A percentile compares a stretch with the other conserved stretches of the same genome.
Evolutionary conservation across 2,888 invertebrate species (phyloP).

Genomic region (Lamellibrachia satsuma): DNA sequence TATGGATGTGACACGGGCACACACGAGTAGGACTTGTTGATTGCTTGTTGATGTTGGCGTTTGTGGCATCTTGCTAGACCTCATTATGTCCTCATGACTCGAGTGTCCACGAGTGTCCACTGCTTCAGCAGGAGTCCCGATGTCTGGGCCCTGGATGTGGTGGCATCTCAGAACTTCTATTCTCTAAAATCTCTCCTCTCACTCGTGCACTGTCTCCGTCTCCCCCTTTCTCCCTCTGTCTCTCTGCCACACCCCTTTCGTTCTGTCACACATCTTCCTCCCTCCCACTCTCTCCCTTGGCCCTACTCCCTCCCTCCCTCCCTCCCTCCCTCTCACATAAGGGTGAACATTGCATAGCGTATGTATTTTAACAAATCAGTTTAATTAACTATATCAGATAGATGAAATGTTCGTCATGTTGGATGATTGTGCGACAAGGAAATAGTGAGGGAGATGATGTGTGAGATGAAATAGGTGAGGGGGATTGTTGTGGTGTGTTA

Average conservation of each 20-base stretch:
- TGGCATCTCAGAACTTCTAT: background rate
- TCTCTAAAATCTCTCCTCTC: background rate
- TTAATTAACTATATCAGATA: no score
- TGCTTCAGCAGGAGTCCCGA: background rate
- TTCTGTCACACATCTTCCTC: constrained; percentile 21
- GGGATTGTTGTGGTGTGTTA: background rate
- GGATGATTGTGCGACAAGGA: no score
- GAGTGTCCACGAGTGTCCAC: background rate
- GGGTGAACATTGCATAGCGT: no score
- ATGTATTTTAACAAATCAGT: no score
- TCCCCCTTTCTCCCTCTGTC: constrained; percentile 30
- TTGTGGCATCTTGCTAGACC: background rate
- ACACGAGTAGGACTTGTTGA: background rate
- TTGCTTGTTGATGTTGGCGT: background rate
- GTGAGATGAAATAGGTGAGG: no score
- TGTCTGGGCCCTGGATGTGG: background rate
- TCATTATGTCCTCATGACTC: background rate
- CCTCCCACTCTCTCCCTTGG: constrained; percentile 14
- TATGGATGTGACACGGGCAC: background rate
- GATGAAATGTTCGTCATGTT: no score
- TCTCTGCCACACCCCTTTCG: constrained; percentile 22
- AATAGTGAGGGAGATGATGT: no score
- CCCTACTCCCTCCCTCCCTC: constrained; percentile 23
- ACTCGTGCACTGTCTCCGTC: constrained; percentile 29
- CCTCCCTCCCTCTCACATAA: constrained; percentile 24